Evolutionary conservation across 2,888 invertebrate species (phyloP), one percentile per base, ranked within the genome.

Genomic region (Selenia dentaria): DNA sequence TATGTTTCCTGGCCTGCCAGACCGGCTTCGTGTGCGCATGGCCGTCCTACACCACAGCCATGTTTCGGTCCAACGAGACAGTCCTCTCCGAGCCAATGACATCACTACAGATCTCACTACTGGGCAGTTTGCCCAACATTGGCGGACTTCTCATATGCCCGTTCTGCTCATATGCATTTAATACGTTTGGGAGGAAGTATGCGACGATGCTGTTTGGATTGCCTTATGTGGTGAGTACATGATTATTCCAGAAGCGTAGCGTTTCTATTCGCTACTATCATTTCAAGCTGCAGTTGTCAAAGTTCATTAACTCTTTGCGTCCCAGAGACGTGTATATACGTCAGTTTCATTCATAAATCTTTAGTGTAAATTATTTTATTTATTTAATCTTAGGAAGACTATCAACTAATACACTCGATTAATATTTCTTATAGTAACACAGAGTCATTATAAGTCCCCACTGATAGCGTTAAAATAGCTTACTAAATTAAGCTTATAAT

Each of bases 1-100:
- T 88, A 36, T 78, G 76, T 11, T 80, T 76, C 39, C 62, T 85
- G 38, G 77, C 78, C 8, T 59, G 68, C 6, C 69, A 84, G 6
- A 83, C 86, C 0, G 89, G 89, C 0, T 78, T 83, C 32, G 57
- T 86, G 1, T 69, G 70, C 45, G 80, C 87, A 0, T 89, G 89
- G 89, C 88, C 89, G 0, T 89, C 89, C 0, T 83, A 76, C 47
- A 87, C 84, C 0, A 60, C 79, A n/a, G 74, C 67, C 1, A 69
- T 73, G 33, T 88, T 88, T 50, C 55, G 45, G 2, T 83, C 88
- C 1, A 88, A 89, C 41, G 64, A 62, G 4, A 88, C 89, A 0
- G 70, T 83, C 0, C 62, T 89, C 6, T 66, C 73, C 0, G 45
- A 58, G 1, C 79, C 82, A 0, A 85, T 89, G 84, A 61, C 77